Percentiles rank a stretch among this genome's conserved stretches.
These are phyloP conservation scores for Danio rerio DNA, from an alignment of 2,113 vertebrate species.

Conservation along the genomic window GRCz12tu NC_133195.1:48059501-48060000, in stretches of 20 bases:
- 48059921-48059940: constrained; percentile 30
- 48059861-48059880: background rate
- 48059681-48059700: constrained; percentile 1
- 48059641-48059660: constrained; percentile 59
- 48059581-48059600: constrained; percentile 45
- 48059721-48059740: constrained; percentile 50
- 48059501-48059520: constrained; percentile 37
- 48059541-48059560: constrained; percentile 9
- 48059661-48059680: constrained; percentile 38
- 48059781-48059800: constrained; percentile 35
- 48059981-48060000: constrained; percentile 39
- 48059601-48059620: constrained; percentile 52
- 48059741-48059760: constrained; percentile 53
- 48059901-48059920: background rate
- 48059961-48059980: constrained; percentile 34
- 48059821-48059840: constrained; percentile 28
- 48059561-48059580: constrained; percentile 19
- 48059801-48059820: constrained; percentile 22
- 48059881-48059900: background rate
- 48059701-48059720: constrained; percentile 23
- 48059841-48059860: constrained; percentile 18
- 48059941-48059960: constrained; percentile 26
- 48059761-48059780: constrained; percentile 49
- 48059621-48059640: constrained; percentile 52
- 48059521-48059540: constrained; percentile 31